phyloP scores from a whole-genome alignment of 92 coral and sea anemone species.

The Phymanthus crucifer region DNA sequence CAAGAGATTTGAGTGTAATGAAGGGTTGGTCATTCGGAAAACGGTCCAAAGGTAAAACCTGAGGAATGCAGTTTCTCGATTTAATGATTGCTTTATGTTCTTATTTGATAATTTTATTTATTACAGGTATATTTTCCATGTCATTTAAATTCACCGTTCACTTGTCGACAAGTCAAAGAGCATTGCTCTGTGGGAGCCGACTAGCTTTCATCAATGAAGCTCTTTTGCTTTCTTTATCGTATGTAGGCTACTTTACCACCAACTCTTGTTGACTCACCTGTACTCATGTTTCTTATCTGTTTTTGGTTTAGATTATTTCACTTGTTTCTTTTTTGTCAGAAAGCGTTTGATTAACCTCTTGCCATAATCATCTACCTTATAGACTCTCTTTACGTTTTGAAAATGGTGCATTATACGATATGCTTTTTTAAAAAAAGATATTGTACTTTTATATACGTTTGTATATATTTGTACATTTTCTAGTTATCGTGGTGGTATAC shows the following conservation, averaged over 20 bases:
- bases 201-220: background rate
- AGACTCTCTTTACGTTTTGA: too few relatives aligned
- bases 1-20: constrained; percentile 1
- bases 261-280: too few relatives aligned
- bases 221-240: too few relatives aligned
- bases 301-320: too few relatives aligned
- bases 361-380: too few relatives aligned
- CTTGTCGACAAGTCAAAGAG: background rate
- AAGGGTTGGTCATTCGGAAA: constrained; percentile 8
- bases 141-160: background rate
- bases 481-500: background rate
- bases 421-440: too few relatives aligned
- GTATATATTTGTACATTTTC: background rate
- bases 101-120: background rate
- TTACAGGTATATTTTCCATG: background rate
- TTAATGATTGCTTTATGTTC: background rate
- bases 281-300: too few relatives aligned
- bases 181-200: background rate
- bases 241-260: too few relatives aligned
- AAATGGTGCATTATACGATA: too few relatives aligned
- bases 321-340: too few relatives aligned
- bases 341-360: too few relatives aligned
- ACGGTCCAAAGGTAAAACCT: constrained; percentile 20
- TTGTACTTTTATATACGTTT: too few relatives aligned
- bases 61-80: background rate